These are phyloP conservation scores for Chrysolina americana DNA, from an alignment of 2,888 invertebrate genomes.

Conservation along the genomic window DNA sequence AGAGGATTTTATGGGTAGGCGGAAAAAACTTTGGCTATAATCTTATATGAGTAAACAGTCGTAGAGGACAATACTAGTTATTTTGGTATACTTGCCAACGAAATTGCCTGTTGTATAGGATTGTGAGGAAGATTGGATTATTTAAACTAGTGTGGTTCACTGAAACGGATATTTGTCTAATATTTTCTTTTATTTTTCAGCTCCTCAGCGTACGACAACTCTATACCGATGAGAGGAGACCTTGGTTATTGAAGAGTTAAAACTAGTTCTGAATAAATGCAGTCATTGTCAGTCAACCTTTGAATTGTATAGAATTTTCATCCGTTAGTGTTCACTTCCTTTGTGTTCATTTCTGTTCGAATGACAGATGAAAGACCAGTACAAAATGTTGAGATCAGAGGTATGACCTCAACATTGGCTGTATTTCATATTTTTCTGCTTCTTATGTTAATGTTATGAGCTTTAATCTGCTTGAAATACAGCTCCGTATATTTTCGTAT, in stretches of 20 bases:
- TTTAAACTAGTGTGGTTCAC: no score
- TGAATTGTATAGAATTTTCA: constrained; percentile 45
- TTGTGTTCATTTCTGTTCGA: constrained; percentile 60
- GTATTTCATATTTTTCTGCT: constrained; percentile 53
- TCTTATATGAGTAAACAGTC: no score
- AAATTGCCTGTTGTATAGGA: no score
- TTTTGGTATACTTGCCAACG: no score
- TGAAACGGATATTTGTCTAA: no score
- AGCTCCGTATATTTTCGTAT: constrained; percentile 53
- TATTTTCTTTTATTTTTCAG: constrained; percentile 59
- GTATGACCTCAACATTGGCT: constrained; percentile 49
- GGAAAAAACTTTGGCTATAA: no score
- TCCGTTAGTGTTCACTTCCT: constrained; percentile 60
- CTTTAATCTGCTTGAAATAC: constrained; percentile 59
- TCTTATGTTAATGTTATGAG: constrained; percentile 50
- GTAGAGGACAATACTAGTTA: no score
- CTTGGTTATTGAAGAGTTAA: constrained; percentile 57
- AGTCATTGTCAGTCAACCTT: constrained; percentile 44
- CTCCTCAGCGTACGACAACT: constrained; percentile 57
- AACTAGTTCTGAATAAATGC: constrained; percentile 43
- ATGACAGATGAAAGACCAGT: constrained; percentile 37
- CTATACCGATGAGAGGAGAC: constrained; percentile 55
- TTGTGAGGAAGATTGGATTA: no score
- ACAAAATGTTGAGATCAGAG: constrained; percentile 47
- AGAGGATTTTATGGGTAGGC: no score